Percentiles rank a stretch among this genome's conserved stretches.
These are phyloP conservation scores for Megaptera novaeangliae DNA, from an alignment of 2,113 vertebrate genomes.

Conservation along the genomic window DNA sequence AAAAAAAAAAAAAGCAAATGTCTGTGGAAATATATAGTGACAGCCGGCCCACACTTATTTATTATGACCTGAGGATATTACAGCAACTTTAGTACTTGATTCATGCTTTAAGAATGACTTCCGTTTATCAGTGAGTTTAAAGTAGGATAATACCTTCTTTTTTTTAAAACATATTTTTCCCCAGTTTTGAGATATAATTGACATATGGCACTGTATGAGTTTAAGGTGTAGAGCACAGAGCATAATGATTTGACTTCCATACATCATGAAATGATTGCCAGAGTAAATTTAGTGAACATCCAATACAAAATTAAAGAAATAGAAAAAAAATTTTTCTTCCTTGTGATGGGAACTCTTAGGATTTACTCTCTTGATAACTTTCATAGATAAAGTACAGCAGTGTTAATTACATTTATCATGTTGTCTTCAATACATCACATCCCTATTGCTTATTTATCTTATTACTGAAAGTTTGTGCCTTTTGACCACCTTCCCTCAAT, in stretches of 20 bases:
- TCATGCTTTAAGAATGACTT: background rate
- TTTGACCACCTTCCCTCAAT: background rate
- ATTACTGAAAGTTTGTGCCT: background rate
- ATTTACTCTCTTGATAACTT: background rate
- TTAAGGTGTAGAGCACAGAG: background rate
- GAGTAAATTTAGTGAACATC: background rate
- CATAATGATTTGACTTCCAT: background rate
- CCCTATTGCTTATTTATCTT: background rate
- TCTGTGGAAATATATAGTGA: background rate
- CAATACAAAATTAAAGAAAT: background rate
- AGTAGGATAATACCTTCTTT: background rate
- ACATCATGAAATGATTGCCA: background rate
- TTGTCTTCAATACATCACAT: background rate
- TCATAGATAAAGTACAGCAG: background rate
- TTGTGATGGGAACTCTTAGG: background rate
- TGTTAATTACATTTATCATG: background rate
- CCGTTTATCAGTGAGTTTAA: background rate
- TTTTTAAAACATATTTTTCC: background rate
- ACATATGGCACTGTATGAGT: background rate
- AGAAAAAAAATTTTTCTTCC: background rate
- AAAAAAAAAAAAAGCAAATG: background rate
- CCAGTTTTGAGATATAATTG: background rate
- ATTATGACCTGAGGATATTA: background rate
- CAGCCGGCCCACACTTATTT: background rate
- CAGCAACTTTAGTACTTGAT: background rate